Conservation (phyloP, 2,113 vertebrate genomes). For the Pelodiscus sinensis region DNA sequence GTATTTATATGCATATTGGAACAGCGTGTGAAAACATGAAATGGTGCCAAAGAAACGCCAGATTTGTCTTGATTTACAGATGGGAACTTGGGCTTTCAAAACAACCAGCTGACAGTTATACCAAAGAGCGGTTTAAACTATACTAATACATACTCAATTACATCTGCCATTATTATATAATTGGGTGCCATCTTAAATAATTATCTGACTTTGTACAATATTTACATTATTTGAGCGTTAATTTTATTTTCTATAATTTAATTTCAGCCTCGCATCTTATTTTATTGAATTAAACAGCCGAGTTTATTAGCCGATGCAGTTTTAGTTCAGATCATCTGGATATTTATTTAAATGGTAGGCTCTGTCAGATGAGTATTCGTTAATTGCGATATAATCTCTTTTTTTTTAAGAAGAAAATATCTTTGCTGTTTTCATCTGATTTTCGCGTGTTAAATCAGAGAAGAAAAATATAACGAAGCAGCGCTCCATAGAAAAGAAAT, state of each 20-base stretch:
- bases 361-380: background rate
- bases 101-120: background rate
- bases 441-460: background rate
- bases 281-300: background rate
- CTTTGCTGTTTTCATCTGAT: background rate
- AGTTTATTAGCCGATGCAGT: background rate
- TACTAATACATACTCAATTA: background rate
- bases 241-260: background rate
- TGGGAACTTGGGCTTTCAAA: background rate
- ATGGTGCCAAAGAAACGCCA: background rate
- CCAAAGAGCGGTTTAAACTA: background rate
- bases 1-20: background rate
- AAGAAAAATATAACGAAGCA: background rate
- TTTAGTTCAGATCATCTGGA: background rate
- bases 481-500: background rate
- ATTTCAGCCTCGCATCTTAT: background rate
- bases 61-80: background rate
- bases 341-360: background rate
- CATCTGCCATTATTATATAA: background rate
- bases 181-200: background rate
- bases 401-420: background rate
- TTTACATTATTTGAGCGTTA: background rate
- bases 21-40: background rate
- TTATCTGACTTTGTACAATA: background rate
- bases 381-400: background rate